phyloP scores from a whole-genome alignment of 2,113 vertebrate species.

The Cathartes aura region DNA sequence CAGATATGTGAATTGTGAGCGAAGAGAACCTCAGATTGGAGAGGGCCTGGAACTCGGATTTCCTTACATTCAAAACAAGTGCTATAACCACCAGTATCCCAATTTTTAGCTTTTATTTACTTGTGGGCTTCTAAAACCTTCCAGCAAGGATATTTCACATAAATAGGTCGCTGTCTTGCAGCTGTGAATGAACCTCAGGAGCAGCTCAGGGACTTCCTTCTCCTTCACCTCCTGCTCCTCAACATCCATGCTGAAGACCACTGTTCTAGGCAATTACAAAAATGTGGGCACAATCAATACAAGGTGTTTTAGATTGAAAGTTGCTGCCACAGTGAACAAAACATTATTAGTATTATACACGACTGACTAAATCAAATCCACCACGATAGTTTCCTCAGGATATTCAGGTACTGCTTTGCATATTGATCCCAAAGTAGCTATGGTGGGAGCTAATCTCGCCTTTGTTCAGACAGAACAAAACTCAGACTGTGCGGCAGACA shows the following conservation, averaged over 20 bases:
- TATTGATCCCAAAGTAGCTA: background rate
- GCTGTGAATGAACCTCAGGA: background rate
- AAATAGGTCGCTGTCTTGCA: background rate
- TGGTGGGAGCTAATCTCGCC: background rate
- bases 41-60: background rate
- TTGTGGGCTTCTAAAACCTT: background rate
- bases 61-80: background rate
- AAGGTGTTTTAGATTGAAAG: background rate
- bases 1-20: background rate
- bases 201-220: background rate
- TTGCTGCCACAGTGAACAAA: background rate
- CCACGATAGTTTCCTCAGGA: background rate
- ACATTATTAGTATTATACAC: fast-evolving
- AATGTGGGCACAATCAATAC: background rate
- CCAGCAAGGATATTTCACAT: background rate
- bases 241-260: background rate
- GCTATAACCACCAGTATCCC: background rate
- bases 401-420: background rate
- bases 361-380: background rate
- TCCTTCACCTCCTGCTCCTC: background rate
- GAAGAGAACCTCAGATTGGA: background rate
- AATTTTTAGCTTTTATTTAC: background rate
- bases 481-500: background rate
- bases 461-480: background rate
- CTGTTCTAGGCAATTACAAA: background rate